Evolutionary conservation across 2,113 vertebrate species (phyloP).

Genomic region (Elephas maximus): DNA sequence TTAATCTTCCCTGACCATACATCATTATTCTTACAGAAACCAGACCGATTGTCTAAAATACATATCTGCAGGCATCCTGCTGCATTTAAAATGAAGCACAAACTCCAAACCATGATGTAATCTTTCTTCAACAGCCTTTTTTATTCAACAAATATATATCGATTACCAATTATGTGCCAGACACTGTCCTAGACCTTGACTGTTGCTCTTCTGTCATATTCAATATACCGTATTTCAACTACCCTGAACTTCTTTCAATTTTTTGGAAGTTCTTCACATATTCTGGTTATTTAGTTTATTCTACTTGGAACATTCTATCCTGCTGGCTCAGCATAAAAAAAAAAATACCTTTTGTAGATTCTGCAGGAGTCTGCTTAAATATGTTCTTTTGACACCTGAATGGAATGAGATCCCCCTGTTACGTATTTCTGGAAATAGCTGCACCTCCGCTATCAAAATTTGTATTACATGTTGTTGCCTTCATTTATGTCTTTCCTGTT

Average conservation of each 20-base stretch:
- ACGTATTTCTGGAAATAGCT: slow-evolving; percentile 31
- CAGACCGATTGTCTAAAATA: not conserved
- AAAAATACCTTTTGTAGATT: not conserved
- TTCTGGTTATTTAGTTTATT: not conserved
- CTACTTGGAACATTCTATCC: not conserved
- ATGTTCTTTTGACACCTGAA: not conserved
- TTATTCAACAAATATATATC: not conserved
- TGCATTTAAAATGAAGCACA: slow-evolving; percentile 3
- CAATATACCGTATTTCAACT: not conserved
- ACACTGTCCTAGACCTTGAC: not conserved
- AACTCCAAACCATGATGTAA: not conserved
- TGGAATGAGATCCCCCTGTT: not conserved
- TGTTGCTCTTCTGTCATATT: not conserved
- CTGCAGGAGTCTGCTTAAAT: not conserved
- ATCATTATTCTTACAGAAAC: not conserved
- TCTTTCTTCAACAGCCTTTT: not conserved
- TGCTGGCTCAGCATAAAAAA: slow-evolving; percentile 9
- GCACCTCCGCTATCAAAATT: not conserved
- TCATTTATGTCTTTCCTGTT: slow-evolving; percentile 26
- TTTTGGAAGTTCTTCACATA: not conserved
- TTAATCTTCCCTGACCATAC: not conserved
- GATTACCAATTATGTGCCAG: not conserved
- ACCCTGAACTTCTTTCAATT: not conserved
- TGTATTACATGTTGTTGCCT: not conserved
- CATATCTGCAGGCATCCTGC: not conserved